Percentiles rank a stretch among this genome's conserved stretches.
These are phyloP conservation scores for Berghia stephanieae DNA, from an alignment of 1,140 invertebrate species.

Conservation along the genomic window DNA sequence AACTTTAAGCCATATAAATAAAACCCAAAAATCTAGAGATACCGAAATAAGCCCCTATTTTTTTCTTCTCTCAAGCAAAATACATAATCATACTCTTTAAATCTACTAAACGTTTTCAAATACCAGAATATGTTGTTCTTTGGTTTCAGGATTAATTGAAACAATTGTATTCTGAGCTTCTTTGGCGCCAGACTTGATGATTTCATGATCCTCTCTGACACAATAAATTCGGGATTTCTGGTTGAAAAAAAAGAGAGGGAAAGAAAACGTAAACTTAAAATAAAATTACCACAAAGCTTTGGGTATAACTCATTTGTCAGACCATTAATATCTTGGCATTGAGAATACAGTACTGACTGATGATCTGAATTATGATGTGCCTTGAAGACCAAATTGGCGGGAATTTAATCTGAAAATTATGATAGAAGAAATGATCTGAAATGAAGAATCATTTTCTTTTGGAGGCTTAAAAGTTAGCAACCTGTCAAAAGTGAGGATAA, in stretches of 20 bases:
- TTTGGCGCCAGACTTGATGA: slow-evolving; percentile 43
- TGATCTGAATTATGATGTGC: not conserved
- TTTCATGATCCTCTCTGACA: slow-evolving; percentile 59
- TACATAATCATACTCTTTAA: slow-evolving; percentile 37
- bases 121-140: too few species aligned
- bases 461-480: too few species aligned
- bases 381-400: not conserved
- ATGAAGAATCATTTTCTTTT: too few species aligned
- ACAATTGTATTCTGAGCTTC: slow-evolving; percentile 57
- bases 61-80: not conserved
- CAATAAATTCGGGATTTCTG: slow-evolving; percentile 51
- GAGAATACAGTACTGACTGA: too few species aligned
- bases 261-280: not conserved
- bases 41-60: not conserved
- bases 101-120: too few species aligned
- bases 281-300: not conserved
- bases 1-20: not conserved
- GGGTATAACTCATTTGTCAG: not conserved
- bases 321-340: too few species aligned
- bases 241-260: not conserved
- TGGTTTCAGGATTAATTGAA: slow-evolving; percentile 44
- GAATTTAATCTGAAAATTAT: not conserved
- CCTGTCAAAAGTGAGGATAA: too few species aligned
- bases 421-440: not conserved
- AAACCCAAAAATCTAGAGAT: not conserved